phyloP scores from a whole-genome alignment of 1,140 invertebrate species.

The Drosophila arizonae region DNA sequence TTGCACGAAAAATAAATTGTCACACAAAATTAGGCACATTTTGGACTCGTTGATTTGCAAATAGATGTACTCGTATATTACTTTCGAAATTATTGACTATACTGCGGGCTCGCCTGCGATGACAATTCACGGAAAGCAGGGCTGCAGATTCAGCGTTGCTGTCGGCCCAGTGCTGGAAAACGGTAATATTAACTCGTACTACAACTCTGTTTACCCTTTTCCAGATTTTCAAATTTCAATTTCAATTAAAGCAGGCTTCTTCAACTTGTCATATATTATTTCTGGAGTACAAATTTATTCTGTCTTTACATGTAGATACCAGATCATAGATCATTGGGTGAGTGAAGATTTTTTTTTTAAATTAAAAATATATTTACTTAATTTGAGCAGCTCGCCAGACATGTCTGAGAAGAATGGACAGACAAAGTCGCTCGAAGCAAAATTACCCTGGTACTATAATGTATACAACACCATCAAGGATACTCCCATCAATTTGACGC shows the following conservation, averaged over 20 bases:
- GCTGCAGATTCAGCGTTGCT: slow-evolving; percentile 19
- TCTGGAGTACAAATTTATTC: background rate
- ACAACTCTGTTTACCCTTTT: background rate
- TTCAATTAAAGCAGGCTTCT: slow-evolving; percentile 5
- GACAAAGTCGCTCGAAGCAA: slow-evolving; percentile 8
- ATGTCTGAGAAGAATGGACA: slow-evolving; percentile 12
- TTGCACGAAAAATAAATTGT: background rate
- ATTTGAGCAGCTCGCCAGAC: background rate
- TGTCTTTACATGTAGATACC: background rate
- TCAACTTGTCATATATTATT: background rate
- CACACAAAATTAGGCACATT: background rate
- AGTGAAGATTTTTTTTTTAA: background rate
- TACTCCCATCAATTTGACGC: slow-evolving; percentile 32
- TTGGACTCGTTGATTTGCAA: background rate
- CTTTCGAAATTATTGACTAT: slow-evolving; percentile 36
- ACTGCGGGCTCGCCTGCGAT: slow-evolving; percentile 35
- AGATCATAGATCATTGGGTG: background rate
- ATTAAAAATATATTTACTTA: background rate
- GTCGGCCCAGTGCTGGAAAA: slow-evolving; percentile 18
- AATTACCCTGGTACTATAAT: slow-evolving; percentile 46
- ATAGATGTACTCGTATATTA: slow-evolving; percentile 5
- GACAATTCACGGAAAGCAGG: slow-evolving; percentile 14
- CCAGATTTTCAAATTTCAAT: background rate
- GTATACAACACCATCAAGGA: slow-evolving; percentile 43
- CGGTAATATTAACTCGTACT: background rate